A percentile compares a stretch with the other conserved stretches of the same genome.
Conservation (phyloP, 92 coral and sea anemone species). For the Umimayanthus chanpuru region DNA sequence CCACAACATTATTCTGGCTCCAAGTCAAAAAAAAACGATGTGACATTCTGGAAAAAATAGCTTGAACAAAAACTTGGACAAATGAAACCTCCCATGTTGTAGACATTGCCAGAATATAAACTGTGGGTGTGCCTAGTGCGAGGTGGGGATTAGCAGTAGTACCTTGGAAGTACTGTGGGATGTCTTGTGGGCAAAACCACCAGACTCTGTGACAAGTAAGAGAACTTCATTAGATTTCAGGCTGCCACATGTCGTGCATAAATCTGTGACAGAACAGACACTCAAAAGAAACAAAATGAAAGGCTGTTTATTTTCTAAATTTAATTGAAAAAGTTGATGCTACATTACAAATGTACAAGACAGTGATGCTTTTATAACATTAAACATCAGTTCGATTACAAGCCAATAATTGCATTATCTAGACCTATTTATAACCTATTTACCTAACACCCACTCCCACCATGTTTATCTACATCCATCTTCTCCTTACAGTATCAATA, state of each 20-base stretch:
- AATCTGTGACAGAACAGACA: background rate
- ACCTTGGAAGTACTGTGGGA: constrained; percentile 86
- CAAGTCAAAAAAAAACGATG: background rate
- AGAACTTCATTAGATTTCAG: constrained; percentile 79
- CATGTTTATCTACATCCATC: too few species aligned
- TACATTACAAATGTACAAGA: constrained; percentile 44
- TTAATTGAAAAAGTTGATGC: constrained; percentile 34
- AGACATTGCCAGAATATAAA: constrained; percentile 1
- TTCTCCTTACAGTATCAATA: too few species aligned
- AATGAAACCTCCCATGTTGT: background rate
- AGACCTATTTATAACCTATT: background rate
- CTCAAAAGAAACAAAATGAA: constrained; percentile 37
- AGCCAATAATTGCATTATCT: background rate
- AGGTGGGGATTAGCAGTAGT: constrained; percentile 43
- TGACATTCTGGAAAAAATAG: background rate
- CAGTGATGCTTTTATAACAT: background rate
- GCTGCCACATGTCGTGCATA: background rate
- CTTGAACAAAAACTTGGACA: background rate
- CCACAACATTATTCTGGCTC: constrained; percentile 26
- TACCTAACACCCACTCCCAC: background rate
- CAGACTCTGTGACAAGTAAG: constrained; percentile 93
- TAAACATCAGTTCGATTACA: background rate
- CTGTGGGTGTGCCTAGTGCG: background rate
- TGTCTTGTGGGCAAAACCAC: constrained; percentile 91
- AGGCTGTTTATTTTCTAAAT: constrained; percentile 20